Evolutionary conservation across 2,113 vertebrate species (phyloP), one percentile per base, ranked within the genome.

Genomic region (Leucopsar rothschildi): DNA sequence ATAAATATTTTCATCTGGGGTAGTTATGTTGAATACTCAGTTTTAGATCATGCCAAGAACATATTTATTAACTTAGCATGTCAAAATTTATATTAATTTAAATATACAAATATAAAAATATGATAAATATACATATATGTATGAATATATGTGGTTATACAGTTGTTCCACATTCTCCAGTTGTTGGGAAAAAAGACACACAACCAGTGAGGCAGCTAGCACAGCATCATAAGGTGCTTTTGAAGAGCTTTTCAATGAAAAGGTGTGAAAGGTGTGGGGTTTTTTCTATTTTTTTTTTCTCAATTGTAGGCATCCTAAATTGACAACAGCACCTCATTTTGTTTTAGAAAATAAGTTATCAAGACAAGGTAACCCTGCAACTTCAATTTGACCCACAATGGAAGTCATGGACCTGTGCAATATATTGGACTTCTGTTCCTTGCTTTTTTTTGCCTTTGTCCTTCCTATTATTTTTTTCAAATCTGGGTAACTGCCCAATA

Each of bases 241-340:
- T 7, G 9, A 29, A n/a, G 6, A 55, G 7, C 24, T 70, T 81
- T 63, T 19, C 25, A 68, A 11, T 64, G 7, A 29, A 84, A 79
- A 70, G 2, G 1, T 33, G 12, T 17, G 4, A 84, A 75, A 66
- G 2, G 1, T 33, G 10, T 17, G 4, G 2, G 0, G 0, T 5
- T 29, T 55, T 25, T 77, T 28, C 44, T 52, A 2, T 5, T 6
- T 52, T 47, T 39, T 37, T 68, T 11, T 12, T 60, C 6, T 82
- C 1, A 23, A 1, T 37, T 50, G 2, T 57, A 52, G 19, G 6
- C 37, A 42, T 0, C 0, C 10, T 73, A 39, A 73, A 75, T 52
- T 64, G 22, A 25, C 12, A 52, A 10, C 19, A 40, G 27, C 12
- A 44, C 7, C 47, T 81, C 69, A 59, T 27, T 15, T 10, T 88